Conservation (phyloP, 1,140 invertebrate species). For the Eriosoma lanigerum region DNA sequence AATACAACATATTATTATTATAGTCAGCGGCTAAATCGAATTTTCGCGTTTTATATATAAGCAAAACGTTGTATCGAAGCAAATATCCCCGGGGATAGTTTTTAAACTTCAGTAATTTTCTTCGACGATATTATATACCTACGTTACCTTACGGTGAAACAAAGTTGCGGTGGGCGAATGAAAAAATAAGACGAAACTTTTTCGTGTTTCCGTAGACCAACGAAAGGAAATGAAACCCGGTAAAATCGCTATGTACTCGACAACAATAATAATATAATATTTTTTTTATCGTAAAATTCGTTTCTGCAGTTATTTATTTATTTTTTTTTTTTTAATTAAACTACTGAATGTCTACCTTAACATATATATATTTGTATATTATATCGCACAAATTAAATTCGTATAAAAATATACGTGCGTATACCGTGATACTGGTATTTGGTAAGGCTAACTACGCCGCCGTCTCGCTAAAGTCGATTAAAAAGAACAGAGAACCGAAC, state of each 20-base stretch:
- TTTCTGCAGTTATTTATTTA: too few relatives aligned
- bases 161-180: background rate
- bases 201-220: background rate
- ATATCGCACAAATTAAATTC: too few relatives aligned
- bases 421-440: too few relatives aligned
- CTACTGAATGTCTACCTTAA: too few relatives aligned
- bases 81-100: conserved; percentile 6
- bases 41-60: background rate
- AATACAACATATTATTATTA: background rate
- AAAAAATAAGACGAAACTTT: background rate
- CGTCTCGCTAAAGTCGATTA: background rate
- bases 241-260: too few relatives aligned
- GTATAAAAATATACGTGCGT: too few relatives aligned
- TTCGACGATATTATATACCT: conserved; percentile 10
- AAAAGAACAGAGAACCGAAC: background rate
- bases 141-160: background rate
- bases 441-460: too few relatives aligned
- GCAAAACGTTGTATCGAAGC: background rate
- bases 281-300: too few relatives aligned
- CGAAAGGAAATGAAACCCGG: background rate
- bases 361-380: too few relatives aligned
- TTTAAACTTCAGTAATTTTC: conserved; percentile 17
- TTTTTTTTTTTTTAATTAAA: too few relatives aligned
- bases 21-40: background rate
- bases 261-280: too few relatives aligned